Evolutionary conservation across 2,113 vertebrate species (phyloP), one percentile per base, ranked within the genome.

Genomic region (Rostratula benghalensis): DNA sequence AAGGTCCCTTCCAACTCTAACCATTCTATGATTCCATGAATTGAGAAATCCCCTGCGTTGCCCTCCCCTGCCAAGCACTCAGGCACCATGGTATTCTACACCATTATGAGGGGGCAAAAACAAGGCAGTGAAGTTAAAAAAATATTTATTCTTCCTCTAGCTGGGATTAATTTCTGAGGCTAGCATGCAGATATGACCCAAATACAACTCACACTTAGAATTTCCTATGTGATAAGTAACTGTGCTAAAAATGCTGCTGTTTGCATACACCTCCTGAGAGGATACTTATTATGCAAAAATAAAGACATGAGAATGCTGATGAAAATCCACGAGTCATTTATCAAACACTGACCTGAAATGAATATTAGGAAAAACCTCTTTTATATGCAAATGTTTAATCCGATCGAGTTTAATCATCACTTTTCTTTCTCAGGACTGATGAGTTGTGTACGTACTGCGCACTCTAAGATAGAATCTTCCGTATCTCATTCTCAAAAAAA

Each of bases 311-410:
- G 83, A 87, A 91, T 2, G 12, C 89, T 95, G 96, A 96, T 96
- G 93, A 95, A 97, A 96, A 96, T 94, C 87, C 91, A 57, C 0
- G 2, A 96, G 90, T 87, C 94, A 96, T 96, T 95, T 94, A 94
- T 96, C 93, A 97, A 96, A 94, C 65, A 93, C 69, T 96, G 88
- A 93, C 96, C 96, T 94, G 96, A 82, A 97, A 92, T 65, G 69
- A 94, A 80, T 85, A 96, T 95, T 95, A 95, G 89, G 93, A 91
- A 94, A 96, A 94, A 59, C 25, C 91, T 96, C 93, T 91, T 94
- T 92, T 95, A 94, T 91, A 97, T 95, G 96, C 91, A 96, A 95
- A 94, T 91, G 27, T 63, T 96, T 83, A 89, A 91, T 93, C 83
- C 21, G 5, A 83, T 70, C 16, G 16, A 82, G 77, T 95, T 96